Base-by-base conservation (phyloP, 2,888 invertebrate species). In the Molorchus minor region DNA sequence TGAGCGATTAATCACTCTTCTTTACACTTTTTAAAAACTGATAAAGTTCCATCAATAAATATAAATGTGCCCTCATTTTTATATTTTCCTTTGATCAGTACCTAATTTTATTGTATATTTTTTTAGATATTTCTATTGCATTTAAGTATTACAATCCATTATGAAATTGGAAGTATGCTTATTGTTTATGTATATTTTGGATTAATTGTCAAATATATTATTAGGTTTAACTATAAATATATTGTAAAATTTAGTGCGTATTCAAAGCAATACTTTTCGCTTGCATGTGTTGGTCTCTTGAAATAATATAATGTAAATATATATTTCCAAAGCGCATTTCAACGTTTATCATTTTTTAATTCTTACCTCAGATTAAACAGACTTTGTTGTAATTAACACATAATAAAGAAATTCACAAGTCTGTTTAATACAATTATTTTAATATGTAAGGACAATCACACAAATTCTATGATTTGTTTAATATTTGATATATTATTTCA, bases 181-280 rank as follows among this genome's bases (percentile, higher is more conserved):
- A n/a, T n/a, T n/a, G n/a, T n/a, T n/a, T n/a, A n/a, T n/a, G n/a
- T n/a, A n/a, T n/a, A 13, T 51, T 33, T 45, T 38, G 43, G 12
- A 52, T 35, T 61, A 30, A 58, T 54, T 40, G 56, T 35, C 29
- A 55, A 38, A 44, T 62, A 7, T 33, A 7, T 33, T n/a, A 33
- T 33, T 25, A 44, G 38, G 36, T 45, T 54, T 12, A 46, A 55
- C 36, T 13, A 13, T 41, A 19, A 51, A 58, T 59, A 64, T 65
- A 67, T 64, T 66, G 66, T 72, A 69, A 74, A 71, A 73, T 72
- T 74, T 75, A 73, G 73, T 74, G 77, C 78, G 78, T 79, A 79
- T 79, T 77, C 71, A 75, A 79, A 80, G 79, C 79, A 80, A 80
- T 80, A 79, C 77, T 78, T 75, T 76, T 72, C 77, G 78, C 78